These are phyloP conservation scores for Danio albolineatus DNA, from an alignment of 2,797 vertebrate genomes.

Conservation along the genomic window DNA sequence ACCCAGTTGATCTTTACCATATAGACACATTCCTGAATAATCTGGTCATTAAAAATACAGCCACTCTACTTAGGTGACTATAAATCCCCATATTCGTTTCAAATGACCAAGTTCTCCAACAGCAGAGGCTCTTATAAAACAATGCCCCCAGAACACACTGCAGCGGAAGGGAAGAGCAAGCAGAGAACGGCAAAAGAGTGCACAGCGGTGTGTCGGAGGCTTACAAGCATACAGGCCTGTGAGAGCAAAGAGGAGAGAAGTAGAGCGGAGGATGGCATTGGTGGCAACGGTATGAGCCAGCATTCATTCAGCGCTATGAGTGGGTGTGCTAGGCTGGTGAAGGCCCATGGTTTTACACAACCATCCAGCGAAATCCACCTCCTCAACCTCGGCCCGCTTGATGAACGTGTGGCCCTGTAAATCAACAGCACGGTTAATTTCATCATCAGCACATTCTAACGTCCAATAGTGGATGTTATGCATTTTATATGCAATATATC, in stretches of 20 bases:
- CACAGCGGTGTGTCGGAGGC: conserved; percentile 30
- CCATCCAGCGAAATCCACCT: conserved; percentile 97
- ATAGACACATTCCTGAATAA: conserved; percentile 47
- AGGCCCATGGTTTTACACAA: conserved; percentile 92
- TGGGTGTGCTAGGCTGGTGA: conserved; percentile 95
- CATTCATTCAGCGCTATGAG: conserved; percentile 81
- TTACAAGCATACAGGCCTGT: conserved; percentile 47
- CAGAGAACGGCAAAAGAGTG: conserved; percentile 18
- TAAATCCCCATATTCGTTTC: conserved; percentile 37
- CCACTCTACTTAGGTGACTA: conserved; percentile 35
- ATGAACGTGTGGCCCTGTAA: conserved; percentile 92
- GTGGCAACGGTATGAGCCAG: conserved; percentile 19
- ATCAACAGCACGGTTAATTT: conserved; percentile 28
- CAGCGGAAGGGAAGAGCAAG: conserved; percentile 39
- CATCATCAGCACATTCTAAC: background rate
- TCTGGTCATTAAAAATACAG: conserved; percentile 29
- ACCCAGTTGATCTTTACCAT: conserved; percentile 30
- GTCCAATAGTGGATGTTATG: too few relatives aligned
- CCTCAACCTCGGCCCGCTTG: conserved; percentile 94
- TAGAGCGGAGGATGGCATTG: conserved; percentile 23
- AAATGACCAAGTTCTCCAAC: conserved; percentile 50
- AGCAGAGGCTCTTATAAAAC: conserved; percentile 37
- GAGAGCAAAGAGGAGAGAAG: conserved; percentile 36
- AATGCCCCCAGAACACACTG: conserved; percentile 50
- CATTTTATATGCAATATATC: background rate